Base-by-base conservation (phyloP, 2,888 invertebrate species). In the Automeris io region DNA sequence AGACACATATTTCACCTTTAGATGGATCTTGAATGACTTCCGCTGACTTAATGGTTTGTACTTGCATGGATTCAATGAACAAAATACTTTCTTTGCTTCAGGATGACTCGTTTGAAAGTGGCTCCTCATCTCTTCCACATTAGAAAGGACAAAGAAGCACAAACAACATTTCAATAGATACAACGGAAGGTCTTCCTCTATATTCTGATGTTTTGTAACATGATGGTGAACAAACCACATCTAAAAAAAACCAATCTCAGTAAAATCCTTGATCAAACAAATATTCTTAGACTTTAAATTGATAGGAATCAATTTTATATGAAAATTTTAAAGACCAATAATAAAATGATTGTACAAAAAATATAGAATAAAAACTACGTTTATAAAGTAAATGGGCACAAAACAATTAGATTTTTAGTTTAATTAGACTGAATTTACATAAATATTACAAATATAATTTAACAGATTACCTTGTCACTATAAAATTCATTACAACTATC, bases 1-100 rank as follows among this genome's bases (percentile, higher is more conserved):
- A n/a, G n/a, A n/a, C n/a, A n/a, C n/a, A n/a, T n/a, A n/a, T n/a
- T n/a, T n/a, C 52, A 86, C 87, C 77, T 75, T 78, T 6, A 85
- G 56, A 70, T 87, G 87, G 12, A 81, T 49, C 44, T 75, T 76
- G 33, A 87, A 78, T 1, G 86, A 82, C 45, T 85, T 82, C 45
- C 65, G 60, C 24, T 81, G 77, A 40, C 76, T 72, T n/a, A 87
- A 57, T 1, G 85, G 85, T 37, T 70, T 78, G 41, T 70, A 80
- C 42, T 70, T 61, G 43, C 87, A 87, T 1, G 70, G 42, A 1
- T 73, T 77, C 13, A 86, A 46, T 0, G 77, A 76, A 43, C 87
- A 86, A 51, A 70, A 87, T 18, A 81, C 54, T 42, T 82, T 79
- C 40, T 60, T 69, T 0, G 77, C 72, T n/a, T 76, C 78, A 0